These are phyloP conservation scores for Seriola rivoliana DNA, from an alignment of 2,113 vertebrate genomes.

Conservation along the genomic window DNA sequence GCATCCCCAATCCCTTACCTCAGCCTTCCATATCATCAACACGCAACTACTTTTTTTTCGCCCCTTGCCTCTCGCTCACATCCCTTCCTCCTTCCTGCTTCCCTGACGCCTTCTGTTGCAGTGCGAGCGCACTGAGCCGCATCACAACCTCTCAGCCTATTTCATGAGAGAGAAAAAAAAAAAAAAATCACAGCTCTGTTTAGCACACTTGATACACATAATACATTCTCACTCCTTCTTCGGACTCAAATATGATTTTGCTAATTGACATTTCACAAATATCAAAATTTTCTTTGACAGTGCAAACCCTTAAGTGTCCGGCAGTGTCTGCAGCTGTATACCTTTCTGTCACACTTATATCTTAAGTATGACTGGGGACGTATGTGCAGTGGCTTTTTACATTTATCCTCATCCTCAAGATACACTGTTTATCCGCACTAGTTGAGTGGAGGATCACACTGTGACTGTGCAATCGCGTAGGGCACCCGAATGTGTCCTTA, in stretches of 20 bases:
- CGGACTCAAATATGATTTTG: background rate
- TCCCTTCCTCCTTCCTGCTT: slow-evolving; percentile 46
- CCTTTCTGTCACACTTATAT: background rate
- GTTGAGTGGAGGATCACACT: background rate
- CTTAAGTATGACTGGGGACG: background rate
- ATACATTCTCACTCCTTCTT: background rate
- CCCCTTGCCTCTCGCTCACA: slow-evolving; percentile 5
- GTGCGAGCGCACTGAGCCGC: background rate
- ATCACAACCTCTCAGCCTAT: slow-evolving; percentile 10
- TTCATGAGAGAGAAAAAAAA: background rate
- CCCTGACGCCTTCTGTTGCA: slow-evolving; percentile 2
- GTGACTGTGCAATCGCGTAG: background rate
- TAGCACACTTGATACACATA: background rate
- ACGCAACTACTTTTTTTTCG: slow-evolving; percentile 2
- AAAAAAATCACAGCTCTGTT: background rate
- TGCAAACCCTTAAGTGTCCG: background rate
- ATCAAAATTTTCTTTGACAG: background rate
- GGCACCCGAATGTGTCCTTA: background rate
- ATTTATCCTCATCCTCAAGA: background rate
- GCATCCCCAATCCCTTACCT: slow-evolving; percentile 23
- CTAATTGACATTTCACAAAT: background rate
- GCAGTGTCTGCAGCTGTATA: background rate
- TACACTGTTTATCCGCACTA: background rate
- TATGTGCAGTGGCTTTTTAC: background rate
- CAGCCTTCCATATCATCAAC: slow-evolving; percentile 34